Evolutionary conservation across 37 sponge, comb jelly and placozoan species (phyloP), one percentile per base, ranked within the genome.

Genomic region (Cladorhizidae sp.): DNA sequence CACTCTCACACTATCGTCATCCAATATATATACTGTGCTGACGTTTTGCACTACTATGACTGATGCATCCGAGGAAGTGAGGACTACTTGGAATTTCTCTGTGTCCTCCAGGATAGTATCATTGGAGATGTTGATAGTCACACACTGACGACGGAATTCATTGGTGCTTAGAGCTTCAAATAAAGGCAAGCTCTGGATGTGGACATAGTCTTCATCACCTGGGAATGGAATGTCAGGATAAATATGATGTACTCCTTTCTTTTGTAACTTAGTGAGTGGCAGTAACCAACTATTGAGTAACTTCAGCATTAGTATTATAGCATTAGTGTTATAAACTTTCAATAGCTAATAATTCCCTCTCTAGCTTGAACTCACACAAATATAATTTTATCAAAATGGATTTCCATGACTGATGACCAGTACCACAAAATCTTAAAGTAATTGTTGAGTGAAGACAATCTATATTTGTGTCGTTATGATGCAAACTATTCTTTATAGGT

Each of bases 1-100:
- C 36, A 82, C 25, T 0, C 62, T 58, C 74, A 82, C 83, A 21
- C 83, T 74, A 41, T 82, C 83, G 45, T 82, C 65, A 64, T 82
- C 83, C 9, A 73, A 22, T 26, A 82, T 36, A 65, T 72, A 59
- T 7, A 82, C 83, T 2, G 29, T 63, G 54, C 64, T 67, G 32
- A 31, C 59, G 1, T 1, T 2, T 22, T 31, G 74, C 43, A 41
- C 45, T 32, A 74, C 3, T 63, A 33, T 15, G 22, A 82, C 83
- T 26, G 29, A 1, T 14, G 37, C 9, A 37, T 72, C 83, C 2
- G 49, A 18, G 37, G 64, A 37, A 21, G 37, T 31, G 33, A 82
- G 52, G 23, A 52, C 33, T 17, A 82, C 74, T 3, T 63, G 35
- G 41, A 82, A 82, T 21, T 73, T 51, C 67, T 82, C 83, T 20